phyloP scores from a whole-genome alignment of 2,113 vertebrate genomes.

The Pristiophorus japonicus region DNA sequence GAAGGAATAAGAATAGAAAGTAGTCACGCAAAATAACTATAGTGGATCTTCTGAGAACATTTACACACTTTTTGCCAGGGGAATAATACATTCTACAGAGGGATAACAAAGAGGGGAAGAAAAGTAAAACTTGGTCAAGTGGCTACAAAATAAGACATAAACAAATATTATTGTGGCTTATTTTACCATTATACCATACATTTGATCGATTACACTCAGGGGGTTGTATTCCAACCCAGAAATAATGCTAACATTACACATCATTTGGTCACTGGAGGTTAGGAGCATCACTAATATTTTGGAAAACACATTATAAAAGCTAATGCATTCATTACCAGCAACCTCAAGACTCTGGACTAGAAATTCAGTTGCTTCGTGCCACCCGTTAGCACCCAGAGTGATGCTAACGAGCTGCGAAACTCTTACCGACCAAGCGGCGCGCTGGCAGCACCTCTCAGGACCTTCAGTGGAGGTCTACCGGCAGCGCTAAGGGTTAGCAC shows the following conservation, averaged over 20 bases:
- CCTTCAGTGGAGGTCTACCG: too few species aligned
- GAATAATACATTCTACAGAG: background rate
- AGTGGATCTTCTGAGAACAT: background rate
- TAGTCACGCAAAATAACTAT: background rate
- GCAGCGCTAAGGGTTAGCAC: too few species aligned
- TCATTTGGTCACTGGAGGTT: background rate
- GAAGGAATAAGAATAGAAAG: background rate
- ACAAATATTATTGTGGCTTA: too few species aligned
- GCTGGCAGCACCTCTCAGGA: too few species aligned
- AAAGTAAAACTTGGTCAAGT: background rate
- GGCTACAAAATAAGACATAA: too few species aligned
- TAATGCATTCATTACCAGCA: background rate
- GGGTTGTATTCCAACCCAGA: background rate
- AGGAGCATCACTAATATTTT: too few species aligned
- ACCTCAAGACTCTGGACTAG: background rate
- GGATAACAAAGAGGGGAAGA: background rate
- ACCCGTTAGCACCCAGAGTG: too few species aligned
- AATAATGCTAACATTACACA: constrained; percentile 2
- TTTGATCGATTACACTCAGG: background rate
- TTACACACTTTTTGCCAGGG: background rate
- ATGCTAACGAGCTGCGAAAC: too few species aligned
- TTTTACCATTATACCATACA: background rate
- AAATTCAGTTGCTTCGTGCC: too few species aligned
- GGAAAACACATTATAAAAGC: constrained; percentile 17
- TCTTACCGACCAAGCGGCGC: too few species aligned